A percentile compares a stretch with the other conserved stretches of the same genome.
phyloP scores from a whole-genome alignment of 1,140 invertebrate species.

The Theocolax elegans region DNA sequence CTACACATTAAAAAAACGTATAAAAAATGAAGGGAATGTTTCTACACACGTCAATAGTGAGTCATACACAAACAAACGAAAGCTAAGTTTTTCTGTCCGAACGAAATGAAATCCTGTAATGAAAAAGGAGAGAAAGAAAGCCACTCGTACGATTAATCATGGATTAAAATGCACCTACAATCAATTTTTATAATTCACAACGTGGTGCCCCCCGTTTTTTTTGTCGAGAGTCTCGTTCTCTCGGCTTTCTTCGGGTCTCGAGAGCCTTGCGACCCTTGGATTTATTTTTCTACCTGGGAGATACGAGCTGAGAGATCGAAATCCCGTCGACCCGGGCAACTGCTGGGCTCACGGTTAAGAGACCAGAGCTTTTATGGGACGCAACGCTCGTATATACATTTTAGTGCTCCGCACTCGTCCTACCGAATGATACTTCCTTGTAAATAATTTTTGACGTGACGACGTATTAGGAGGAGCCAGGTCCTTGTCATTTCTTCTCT shows the following conservation, averaged over 20 bases:
- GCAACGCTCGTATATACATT: background rate
- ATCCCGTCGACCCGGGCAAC: background rate
- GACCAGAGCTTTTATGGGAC: conserved; percentile 1
- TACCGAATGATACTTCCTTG: background rate
- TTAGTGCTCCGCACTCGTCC: background rate
- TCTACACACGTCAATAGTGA: too few species aligned
- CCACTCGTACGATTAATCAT: conserved; percentile 13
- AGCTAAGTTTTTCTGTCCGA: too few species aligned
- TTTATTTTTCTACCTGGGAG: conserved; percentile 34
- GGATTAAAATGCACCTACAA: conserved; percentile 30
- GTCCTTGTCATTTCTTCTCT: too few species aligned
- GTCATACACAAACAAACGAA: too few species aligned
- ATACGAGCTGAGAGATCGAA: conserved; percentile 3
- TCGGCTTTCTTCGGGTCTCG: background rate
- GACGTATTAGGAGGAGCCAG: background rate
- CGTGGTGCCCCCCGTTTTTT: background rate
- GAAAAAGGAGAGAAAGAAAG: background rate
- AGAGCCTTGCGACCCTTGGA: conserved; percentile 8
- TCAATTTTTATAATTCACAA: conserved; percentile 3
- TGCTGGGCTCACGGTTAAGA: background rate
- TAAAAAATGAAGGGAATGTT: too few species aligned
- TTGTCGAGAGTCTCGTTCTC: background rate
- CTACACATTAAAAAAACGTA: too few species aligned
- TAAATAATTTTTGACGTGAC: background rate
- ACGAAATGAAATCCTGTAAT: background rate